These are phyloP conservation scores for Eublepharis macularius DNA, from an alignment of 2,113 vertebrate genomes.

Conservation along the genomic window DNA sequence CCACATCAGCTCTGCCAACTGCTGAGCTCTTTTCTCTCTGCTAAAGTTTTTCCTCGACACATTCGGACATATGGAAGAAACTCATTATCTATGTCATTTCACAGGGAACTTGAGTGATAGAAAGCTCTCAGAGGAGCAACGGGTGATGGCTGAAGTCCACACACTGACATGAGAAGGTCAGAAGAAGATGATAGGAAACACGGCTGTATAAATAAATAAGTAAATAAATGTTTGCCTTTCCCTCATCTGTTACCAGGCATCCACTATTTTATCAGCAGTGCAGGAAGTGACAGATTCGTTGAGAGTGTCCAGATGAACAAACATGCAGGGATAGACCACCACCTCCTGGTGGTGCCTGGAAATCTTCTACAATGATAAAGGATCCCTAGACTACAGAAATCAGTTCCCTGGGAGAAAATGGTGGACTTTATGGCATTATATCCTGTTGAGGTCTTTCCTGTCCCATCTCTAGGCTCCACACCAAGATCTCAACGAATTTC, in stretches of 20 bases:
- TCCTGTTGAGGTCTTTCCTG: too few species aligned
- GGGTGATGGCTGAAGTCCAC: conserved; percentile 49
- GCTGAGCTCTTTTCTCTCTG: conserved; percentile 37
- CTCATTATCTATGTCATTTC: conserved; percentile 60
- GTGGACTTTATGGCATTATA: too few species aligned
- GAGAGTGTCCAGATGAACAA: not conserved
- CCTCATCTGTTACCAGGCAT: not conserved
- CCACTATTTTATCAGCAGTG: not conserved
- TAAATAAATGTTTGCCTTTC: not conserved
- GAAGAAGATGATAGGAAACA: conserved; percentile 33
- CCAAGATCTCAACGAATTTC: too few species aligned
- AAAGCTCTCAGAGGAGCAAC: conserved; percentile 61
- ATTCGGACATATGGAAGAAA: conserved; percentile 59
- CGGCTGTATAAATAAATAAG: conserved; percentile 29
- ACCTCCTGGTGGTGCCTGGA: too few species aligned
- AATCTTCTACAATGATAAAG: too few species aligned
- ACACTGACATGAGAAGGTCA: conserved; percentile 59
- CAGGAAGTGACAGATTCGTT: not conserved
- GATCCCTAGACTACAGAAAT: too few species aligned
- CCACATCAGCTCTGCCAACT: not conserved
- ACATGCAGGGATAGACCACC: not conserved
- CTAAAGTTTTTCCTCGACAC: conserved; percentile 62
- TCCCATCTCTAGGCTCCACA: too few species aligned
- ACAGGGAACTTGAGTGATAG: conserved; percentile 63
- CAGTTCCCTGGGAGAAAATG: too few species aligned